phyloP scores from a whole-genome alignment of 1,140 invertebrate genomes.

The Meloidogyne exigua region DNA sequence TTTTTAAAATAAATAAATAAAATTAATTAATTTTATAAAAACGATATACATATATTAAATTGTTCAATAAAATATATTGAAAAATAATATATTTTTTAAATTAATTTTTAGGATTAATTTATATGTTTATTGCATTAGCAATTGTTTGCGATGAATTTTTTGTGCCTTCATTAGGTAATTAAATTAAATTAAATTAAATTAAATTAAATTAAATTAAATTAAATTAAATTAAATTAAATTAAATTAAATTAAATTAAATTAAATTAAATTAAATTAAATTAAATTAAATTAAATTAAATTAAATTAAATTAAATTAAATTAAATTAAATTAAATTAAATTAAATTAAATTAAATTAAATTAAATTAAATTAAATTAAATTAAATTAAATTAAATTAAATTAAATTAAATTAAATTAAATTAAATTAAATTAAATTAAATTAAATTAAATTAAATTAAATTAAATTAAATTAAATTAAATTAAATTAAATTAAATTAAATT shows the following conservation, averaged over 20 bases:
- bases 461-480: not conserved
- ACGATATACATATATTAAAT: no score
- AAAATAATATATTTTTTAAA: not conserved
- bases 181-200: not conserved
- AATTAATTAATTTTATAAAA: no score
- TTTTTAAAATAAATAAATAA: no score
- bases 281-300: not conserved
- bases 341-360: constrained; percentile 3
- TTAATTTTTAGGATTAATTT: constrained; percentile 60
- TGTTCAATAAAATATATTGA: no score
- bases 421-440: not conserved
- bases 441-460: constrained; percentile 3
- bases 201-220: not conserved
- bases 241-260: constrained; percentile 3
- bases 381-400: not conserved
- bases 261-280: not conserved
- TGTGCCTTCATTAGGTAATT: constrained; percentile 74
- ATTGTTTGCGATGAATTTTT: constrained; percentile 68
- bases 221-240: not conserved
- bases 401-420: not conserved
- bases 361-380: not conserved
- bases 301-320: not conserved
- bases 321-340: not conserved
- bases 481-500: not conserved
- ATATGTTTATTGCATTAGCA: constrained; percentile 68